These are phyloP conservation scores for Spodoptera litura DNA, from an alignment of 1,140 invertebrate genomes.

Conservation along the genomic window DNA sequence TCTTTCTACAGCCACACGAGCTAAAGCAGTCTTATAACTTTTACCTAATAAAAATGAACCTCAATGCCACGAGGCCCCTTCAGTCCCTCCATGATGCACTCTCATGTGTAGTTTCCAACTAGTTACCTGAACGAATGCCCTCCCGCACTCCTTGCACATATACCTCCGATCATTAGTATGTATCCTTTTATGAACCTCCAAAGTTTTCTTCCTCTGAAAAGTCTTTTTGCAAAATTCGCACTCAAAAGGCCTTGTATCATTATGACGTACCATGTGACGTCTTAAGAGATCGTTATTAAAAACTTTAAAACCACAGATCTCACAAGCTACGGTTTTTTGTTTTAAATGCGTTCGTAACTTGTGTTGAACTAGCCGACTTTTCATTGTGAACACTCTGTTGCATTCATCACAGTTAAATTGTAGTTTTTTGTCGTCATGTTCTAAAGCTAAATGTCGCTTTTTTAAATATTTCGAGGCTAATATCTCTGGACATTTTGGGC, in stretches of 20 bases:
- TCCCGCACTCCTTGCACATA: slow-evolving; percentile 60
- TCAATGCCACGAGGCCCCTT: slow-evolving; percentile 9
- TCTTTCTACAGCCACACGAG: background rate
- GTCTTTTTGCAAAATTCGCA: slow-evolving; percentile 87
- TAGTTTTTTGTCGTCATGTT: slow-evolving; percentile 64
- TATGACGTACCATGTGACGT: slow-evolving; percentile 88
- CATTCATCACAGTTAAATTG: slow-evolving; percentile 66
- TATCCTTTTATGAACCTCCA: slow-evolving; percentile 67
- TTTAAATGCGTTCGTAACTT: slow-evolving; percentile 70
- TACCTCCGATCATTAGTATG: slow-evolving; percentile 68
- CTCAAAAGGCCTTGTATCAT: slow-evolving; percentile 86
- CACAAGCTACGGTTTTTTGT: slow-evolving; percentile 64
- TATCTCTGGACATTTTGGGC: slow-evolving; percentile 63
- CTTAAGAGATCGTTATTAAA: slow-evolving; percentile 65
- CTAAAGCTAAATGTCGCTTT: slow-evolving; percentile 64
- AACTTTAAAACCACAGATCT: slow-evolving; percentile 70
- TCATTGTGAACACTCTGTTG: slow-evolving; percentile 55
- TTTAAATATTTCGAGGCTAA: slow-evolving; percentile 62
- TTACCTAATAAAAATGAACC: background rate
- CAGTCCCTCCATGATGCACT: slow-evolving; percentile 41
- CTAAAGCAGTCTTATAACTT: background rate
- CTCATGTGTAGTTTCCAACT: slow-evolving; percentile 49
- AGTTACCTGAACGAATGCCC: slow-evolving; percentile 58
- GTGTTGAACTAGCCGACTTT: slow-evolving; percentile 61
- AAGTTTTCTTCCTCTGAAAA: slow-evolving; percentile 85